Base-by-base conservation (phyloP, 2,888 invertebrate species). In the Eupithecia exiguata region DNA sequence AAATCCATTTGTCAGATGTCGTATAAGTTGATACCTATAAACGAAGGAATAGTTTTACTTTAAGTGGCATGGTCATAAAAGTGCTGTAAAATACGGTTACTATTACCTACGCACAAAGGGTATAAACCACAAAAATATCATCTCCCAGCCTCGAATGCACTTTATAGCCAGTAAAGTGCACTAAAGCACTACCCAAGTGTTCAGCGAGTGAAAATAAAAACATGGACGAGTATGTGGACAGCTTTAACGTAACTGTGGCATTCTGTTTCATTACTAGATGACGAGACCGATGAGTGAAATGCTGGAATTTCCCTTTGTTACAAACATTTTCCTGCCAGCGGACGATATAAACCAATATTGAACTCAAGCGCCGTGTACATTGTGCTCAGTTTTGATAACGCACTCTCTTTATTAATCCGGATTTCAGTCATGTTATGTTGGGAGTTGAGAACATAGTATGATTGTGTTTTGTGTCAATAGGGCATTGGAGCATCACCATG, bases 181-280 rank as follows among this genome's bases (percentile, higher is more conserved):
- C 73, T 84, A 84, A 58, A 58, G 58, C 58, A 79, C 81, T 81
- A 82, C 83, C 80, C 83, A 86, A 86, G 87, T 86, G 85, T 84
- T 87, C 87, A 87, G 84, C 79, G 85, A 87, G 84, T 85, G 86
- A 86, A 89, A 86, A 88, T 84, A 87, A 86, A 88, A 88, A 88
- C 77, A 84, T 80, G 84, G 84, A 78, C 82, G 80, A 79, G 82
- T 83, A 80, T 82, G 81, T 79, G 83, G 83, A 75, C 76, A 77
- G 80, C 80, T 79, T 76, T 83, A 86, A 18, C 63, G 88, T 80
- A 81, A 81, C 83, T 71, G 79, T 82, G 82, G 84, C 82, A 84
- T 74, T 85, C 86, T 84, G 89, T 87, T 89, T 88, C 92, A 93
- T 93, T 92, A 92, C 88, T 87, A 87, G 89, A 92, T 91, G 92